These are phyloP conservation scores for Baryphthengus martii DNA, from an alignment of 2,113 vertebrate genomes.

Conservation along the genomic window DNA sequence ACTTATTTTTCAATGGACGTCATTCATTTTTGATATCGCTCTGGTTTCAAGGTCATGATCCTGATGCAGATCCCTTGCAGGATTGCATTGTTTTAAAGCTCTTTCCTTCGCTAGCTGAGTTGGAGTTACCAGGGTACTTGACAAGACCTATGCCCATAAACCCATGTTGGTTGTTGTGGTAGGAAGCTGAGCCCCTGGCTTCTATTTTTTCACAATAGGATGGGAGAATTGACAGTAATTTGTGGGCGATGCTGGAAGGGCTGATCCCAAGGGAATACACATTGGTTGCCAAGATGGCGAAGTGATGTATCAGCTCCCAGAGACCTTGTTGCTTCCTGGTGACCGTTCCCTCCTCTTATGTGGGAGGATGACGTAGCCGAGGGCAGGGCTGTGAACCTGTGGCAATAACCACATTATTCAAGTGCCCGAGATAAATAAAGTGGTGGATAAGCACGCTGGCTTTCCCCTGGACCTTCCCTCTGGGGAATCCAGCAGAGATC, in stretches of 20 bases:
- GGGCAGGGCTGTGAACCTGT: neutral
- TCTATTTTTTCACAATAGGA: neutral
- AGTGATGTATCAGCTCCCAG: neutral
- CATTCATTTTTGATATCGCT: neutral
- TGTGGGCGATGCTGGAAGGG: neutral
- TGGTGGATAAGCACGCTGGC: neutral
- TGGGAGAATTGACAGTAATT: neutral
- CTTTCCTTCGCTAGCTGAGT: accelerated
- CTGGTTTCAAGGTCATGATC: neutral
- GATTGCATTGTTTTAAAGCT: neutral
- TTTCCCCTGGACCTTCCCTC: neutral
- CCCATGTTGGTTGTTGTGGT: accelerated
- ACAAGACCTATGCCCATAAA: neutral
- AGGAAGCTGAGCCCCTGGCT: neutral
- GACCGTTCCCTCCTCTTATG: neutral
- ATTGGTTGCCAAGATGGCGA: neutral
- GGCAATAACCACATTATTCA: neutral
- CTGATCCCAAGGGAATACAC: neutral
- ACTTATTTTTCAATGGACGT: neutral
- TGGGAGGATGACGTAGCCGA: neutral
- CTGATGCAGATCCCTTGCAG: neutral
- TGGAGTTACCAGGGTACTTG: neutral
- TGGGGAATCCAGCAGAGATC: neutral
- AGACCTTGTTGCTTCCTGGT: neutral
- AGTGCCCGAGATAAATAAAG: neutral